Percentiles rank a stretch among this genome's conserved stretches.
Conservation (phyloP, 2,888 invertebrate species). For the Nomada goodeniana region DNA sequence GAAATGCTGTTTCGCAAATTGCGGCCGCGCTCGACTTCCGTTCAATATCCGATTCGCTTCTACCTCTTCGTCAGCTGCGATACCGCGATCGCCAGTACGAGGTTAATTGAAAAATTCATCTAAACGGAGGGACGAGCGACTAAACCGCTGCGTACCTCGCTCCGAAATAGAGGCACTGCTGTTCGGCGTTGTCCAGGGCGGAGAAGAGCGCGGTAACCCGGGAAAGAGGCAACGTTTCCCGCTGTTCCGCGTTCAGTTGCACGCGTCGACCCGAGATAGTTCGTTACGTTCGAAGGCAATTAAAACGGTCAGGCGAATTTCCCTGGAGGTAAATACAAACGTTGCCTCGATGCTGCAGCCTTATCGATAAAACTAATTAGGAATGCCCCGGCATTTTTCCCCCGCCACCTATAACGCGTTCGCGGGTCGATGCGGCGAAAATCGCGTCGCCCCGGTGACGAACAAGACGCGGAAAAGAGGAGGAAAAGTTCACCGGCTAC, state of each 20-base stretch:
- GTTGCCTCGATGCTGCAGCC: too few species aligned
- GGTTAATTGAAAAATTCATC: conserved; percentile 20
- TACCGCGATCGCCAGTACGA: not conserved
- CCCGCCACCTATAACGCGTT: too few species aligned
- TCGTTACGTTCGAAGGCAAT: not conserved
- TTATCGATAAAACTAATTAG: too few species aligned
- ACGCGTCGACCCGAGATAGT: not conserved
- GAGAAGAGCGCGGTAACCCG: not conserved
- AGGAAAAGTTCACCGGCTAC: conserved; percentile 33
- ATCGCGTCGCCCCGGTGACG: too few species aligned
- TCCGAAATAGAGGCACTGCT: conserved; percentile 6
- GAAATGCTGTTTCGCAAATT: not conserved
- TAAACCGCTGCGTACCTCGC: not conserved
- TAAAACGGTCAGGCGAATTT: not conserved
- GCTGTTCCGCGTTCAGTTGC: not conserved
- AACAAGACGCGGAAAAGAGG: too few species aligned
- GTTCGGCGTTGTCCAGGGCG: not conserved
- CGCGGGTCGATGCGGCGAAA: too few species aligned
- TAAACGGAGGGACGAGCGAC: not conserved
- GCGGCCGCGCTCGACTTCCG: conserved; percentile 10
- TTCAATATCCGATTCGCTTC: not conserved
- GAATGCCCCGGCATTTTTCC: too few species aligned
- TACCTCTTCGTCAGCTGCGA: not conserved
- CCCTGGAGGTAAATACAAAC: too few species aligned
- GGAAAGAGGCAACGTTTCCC: not conserved